A percentile compares a stretch with the other conserved stretches of the same genome.
phyloP scores from a whole-genome alignment of 2,888 invertebrate genomes.

The Mimas tiliae region DNA sequence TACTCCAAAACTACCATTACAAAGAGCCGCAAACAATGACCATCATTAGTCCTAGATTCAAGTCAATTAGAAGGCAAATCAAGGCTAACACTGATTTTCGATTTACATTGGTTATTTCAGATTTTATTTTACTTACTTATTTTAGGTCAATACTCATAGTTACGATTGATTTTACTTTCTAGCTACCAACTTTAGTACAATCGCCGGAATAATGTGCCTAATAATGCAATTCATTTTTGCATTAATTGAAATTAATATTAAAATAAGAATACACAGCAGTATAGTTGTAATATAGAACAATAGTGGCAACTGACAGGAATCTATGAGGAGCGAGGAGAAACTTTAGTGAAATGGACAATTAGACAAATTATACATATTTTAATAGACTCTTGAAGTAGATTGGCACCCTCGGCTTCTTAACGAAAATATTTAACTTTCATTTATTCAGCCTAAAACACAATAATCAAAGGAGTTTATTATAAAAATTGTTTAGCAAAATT shows the following conservation, averaged over 20 bases:
- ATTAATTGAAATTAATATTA: constrained; percentile 9
- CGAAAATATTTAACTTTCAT: background rate
- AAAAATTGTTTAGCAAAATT: constrained; percentile 30
- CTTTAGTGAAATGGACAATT: too few relatives aligned
- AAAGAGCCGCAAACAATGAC: constrained; percentile 3
- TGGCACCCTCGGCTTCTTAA: too few relatives aligned
- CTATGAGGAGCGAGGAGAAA: too few relatives aligned
- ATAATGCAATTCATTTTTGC: constrained; percentile 1
- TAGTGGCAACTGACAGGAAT: background rate
- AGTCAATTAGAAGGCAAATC: constrained; percentile 13
- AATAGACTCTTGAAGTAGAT: too few relatives aligned
- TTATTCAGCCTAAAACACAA: background rate
- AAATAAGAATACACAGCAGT: background rate
- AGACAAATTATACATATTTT: too few relatives aligned
- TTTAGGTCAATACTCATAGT: background rate
- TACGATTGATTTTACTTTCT: background rate
- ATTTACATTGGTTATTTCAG: constrained; percentile 7
- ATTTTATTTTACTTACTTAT: background rate
- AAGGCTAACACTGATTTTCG: constrained; percentile 27
- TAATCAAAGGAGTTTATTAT: background rate
- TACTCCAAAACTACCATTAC: constrained; percentile 34
- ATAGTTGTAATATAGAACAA: background rate
- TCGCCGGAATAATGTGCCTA: background rate
- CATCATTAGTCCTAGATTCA: constrained; percentile 8
- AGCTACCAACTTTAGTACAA: background rate